Evolutionary conservation across 2,888 invertebrate species (phyloP).

Genomic region (Kryphioiulus occultus): DNA sequence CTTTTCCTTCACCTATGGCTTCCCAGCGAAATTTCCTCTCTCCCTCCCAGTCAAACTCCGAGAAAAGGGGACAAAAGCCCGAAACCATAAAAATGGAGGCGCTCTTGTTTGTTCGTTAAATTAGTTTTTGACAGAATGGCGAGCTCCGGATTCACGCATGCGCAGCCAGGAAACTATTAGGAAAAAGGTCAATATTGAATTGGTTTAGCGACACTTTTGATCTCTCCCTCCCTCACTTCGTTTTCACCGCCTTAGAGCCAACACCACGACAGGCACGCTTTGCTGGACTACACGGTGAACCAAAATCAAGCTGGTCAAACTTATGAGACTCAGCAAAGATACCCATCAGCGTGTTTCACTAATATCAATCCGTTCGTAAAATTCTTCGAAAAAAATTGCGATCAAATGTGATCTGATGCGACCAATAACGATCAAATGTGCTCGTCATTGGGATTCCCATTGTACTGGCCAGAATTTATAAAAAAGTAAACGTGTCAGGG

Average conservation of each 20-base stretch:
- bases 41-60: not conserved
- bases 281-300: not conserved
- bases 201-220: constrained; percentile 36
- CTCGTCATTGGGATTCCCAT: no score
- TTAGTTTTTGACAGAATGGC: constrained; percentile 38
- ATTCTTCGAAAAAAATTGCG: no score
- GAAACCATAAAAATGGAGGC: constrained; percentile 36
- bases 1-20: not conserved
- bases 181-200: constrained; percentile 40
- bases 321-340: not conserved
- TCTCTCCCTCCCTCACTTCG: constrained; percentile 32
- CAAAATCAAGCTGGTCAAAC: not conserved
- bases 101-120: constrained; percentile 37
- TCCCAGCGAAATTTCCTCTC: not conserved
- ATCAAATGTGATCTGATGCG: no score
- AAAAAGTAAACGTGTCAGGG: no score
- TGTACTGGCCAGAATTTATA: no score
- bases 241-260: not conserved
- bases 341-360: no score
- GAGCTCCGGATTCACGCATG: constrained; percentile 8
- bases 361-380: no score
- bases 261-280: not conserved
- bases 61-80: constrained; percentile 20
- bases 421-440: no score
- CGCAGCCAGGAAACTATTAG: constrained; percentile 34